Percentiles rank a stretch among this genome's conserved stretches.
phyloP scores from a whole-genome alignment of 2,113 vertebrate species.

The Ibidorhyncha struthersii region DNA sequence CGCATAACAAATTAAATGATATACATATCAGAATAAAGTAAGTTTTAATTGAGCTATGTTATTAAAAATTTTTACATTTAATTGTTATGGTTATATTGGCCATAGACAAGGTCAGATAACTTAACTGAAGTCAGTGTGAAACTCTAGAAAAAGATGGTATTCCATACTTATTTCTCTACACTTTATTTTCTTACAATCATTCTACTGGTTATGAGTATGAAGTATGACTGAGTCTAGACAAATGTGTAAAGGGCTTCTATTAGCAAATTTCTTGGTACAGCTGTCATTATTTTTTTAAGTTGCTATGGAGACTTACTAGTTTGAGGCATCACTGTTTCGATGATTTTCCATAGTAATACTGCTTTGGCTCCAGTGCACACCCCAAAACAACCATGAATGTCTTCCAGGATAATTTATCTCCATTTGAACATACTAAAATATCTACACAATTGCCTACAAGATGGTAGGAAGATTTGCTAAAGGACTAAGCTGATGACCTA shows the following conservation, averaged over 20 bases:
- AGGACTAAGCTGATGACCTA: background rate
- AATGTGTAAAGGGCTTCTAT: conserved; percentile 51
- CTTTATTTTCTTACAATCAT: background rate
- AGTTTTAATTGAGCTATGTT: background rate
- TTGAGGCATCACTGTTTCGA: background rate
- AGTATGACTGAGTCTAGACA: conserved; percentile 18
- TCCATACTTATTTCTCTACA: background rate
- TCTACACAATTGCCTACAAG: background rate
- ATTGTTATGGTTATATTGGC: background rate
- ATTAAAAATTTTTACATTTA: background rate
- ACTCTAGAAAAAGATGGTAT: background rate
- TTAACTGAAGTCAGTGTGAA: background rate
- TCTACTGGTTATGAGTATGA: conserved; percentile 5
- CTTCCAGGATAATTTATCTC: conserved; percentile 6
- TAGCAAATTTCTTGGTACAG: conserved; percentile 49
- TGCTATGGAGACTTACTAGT: conserved; percentile 46
- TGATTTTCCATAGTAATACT: conserved; percentile 41
- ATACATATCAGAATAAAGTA: background rate
- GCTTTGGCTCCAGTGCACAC: background rate
- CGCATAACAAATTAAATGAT: background rate
- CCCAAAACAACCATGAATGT: background rate
- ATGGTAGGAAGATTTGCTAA: background rate
- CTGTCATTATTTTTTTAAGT: conserved; percentile 64
- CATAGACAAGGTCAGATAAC: background rate
- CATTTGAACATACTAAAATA: background rate